These are phyloP conservation scores for Leptosomus discolor DNA, from an alignment of 2,113 vertebrate genomes.

Conservation along the genomic window DNA sequence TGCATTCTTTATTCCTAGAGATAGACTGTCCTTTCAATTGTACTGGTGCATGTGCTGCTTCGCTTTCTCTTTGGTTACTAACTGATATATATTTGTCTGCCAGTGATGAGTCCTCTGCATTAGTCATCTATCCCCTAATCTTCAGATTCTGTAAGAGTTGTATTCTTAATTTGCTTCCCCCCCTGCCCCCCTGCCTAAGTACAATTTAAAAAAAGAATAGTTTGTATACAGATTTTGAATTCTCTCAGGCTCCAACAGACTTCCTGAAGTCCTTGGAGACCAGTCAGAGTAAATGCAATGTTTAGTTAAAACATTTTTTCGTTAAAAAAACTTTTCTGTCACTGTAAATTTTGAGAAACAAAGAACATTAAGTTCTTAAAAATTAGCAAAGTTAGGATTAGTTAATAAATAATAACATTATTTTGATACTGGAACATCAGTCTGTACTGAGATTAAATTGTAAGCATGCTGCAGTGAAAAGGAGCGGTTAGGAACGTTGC, in stretches of 20 bases:
- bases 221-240: background rate
- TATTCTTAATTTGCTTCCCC: background rate
- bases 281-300: background rate
- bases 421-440: background rate
- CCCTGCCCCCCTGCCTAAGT: background rate
- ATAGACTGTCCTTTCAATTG: background rate
- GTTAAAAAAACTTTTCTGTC: background rate
- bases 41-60: fast-evolving
- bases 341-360: background rate
- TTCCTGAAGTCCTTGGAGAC: background rate
- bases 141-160: background rate
- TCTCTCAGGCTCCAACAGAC: background rate
- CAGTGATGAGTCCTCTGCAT: background rate
- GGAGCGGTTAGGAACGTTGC: background rate
- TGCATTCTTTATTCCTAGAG: background rate
- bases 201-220: background rate
- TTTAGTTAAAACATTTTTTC: no score
- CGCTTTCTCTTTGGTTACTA: background rate
- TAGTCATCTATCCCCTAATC: background rate
- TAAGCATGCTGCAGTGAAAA: background rate
- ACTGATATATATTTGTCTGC: background rate
- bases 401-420: background rate
- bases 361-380: background rate
- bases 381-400: background rate
- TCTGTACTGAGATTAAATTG: background rate